Evolutionary conservation across 2,113 vertebrate species (phyloP).

Genomic region (Heliornis fulica): DNA sequence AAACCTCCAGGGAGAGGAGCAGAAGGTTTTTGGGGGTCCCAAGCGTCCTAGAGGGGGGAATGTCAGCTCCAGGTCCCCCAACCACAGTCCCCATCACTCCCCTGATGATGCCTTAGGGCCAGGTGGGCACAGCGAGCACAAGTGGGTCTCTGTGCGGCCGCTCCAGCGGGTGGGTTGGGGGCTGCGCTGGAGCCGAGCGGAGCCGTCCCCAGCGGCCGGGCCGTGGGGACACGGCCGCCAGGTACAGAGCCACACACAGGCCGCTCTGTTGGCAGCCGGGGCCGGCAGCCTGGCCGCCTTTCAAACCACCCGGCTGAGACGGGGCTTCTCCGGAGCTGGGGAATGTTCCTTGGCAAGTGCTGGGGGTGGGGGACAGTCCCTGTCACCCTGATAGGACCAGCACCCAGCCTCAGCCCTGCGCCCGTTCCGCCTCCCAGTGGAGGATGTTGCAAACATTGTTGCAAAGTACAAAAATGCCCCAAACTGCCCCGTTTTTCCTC

Average conservation of each 20-base stretch:
- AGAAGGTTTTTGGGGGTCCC: neutral
- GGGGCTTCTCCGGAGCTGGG: neutral
- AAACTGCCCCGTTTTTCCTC: accelerated
- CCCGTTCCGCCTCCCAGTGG: accelerated
- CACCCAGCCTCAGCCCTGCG: neutral
- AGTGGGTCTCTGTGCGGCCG: neutral
- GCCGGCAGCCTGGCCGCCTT: neutral
- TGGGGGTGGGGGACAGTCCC: neutral
- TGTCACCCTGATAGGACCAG: neutral
- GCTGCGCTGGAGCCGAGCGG: neutral
- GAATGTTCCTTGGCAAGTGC: neutral
- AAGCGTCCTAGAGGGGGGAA: neutral
- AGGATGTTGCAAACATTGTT: neutral
- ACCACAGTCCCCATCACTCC: neutral
- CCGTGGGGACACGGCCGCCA: neutral
- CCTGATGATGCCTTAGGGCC: accelerated
- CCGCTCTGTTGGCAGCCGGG: neutral
- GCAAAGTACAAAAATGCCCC: neutral
- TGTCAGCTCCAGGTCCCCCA: neutral
- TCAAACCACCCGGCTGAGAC: neutral
- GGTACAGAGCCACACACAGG: neutral
- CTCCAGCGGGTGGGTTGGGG: neutral
- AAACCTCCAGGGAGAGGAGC: neutral
- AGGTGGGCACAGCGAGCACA: neutral
- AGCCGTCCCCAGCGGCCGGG: neutral